A percentile compares a stretch with the other conserved stretches of the same genome.
phyloP scores from a whole-genome alignment of 2,888 invertebrate genomes.

The Diabrotica balteata region DNA sequence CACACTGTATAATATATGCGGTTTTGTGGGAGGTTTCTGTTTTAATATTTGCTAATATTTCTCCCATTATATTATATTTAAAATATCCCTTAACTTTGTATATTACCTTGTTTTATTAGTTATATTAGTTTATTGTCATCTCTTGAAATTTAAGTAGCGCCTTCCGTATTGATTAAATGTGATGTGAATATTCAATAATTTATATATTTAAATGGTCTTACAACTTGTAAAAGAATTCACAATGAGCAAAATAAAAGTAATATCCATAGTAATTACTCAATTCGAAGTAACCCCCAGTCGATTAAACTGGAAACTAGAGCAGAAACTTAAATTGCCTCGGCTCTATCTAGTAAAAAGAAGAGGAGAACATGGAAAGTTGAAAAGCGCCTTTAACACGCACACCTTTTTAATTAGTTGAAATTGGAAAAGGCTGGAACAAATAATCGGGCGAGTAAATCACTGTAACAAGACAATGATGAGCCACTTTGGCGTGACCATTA shows the following conservation, averaged over 20 bases:
- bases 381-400: conserved; percentile 32
- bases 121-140: too few species aligned
- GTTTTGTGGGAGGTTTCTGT: too few species aligned
- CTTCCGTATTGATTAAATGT: too few species aligned
- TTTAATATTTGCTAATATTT: too few species aligned
- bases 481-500: conserved; percentile 49
- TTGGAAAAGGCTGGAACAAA: conserved; percentile 38
- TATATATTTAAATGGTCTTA: too few species aligned
- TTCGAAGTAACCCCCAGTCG: conserved; percentile 12
- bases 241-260: not conserved
- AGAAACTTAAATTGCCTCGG: conserved; percentile 25
- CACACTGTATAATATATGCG: too few species aligned
- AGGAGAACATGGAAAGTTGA: conserved; percentile 17
- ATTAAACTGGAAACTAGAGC: conserved; percentile 19
- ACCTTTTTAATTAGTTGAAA: conserved; percentile 44
- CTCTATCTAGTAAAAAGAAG: conserved; percentile 6
- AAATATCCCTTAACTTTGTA: too few species aligned
- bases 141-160: too few species aligned
- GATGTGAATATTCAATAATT: too few species aligned
- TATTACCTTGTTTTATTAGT: too few species aligned
- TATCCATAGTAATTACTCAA: conserved; percentile 18
- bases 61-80: too few species aligned
- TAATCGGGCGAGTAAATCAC: conserved; percentile 51
- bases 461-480: conserved; percentile 51
- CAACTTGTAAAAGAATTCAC: too few species aligned